Conservation (phyloP, 2,888 invertebrate species). For the Stegana nigrithorax region DNA sequence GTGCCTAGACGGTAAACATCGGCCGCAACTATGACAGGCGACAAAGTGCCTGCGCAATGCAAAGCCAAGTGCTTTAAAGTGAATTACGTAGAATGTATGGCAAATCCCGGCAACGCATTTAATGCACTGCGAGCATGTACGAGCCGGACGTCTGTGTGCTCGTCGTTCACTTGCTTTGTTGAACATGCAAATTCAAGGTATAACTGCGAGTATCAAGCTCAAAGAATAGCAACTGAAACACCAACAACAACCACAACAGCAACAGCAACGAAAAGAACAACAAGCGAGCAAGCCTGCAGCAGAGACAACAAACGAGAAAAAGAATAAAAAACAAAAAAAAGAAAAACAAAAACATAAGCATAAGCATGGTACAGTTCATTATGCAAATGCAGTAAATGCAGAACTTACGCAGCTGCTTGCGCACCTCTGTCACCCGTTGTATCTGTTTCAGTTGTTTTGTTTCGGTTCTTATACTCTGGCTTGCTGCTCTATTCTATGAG, state of each 20-base stretch:
- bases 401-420: conserved; percentile 26
- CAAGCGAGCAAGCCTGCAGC: too few relatives aligned
- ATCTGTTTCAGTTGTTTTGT: too few relatives aligned
- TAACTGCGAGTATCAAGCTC: too few relatives aligned
- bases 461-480: background rate
- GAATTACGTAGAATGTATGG: too few relatives aligned
- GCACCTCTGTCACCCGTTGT: background rate
- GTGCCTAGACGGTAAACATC: too few relatives aligned
- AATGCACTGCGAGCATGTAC: too few relatives aligned
- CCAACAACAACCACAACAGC: background rate
- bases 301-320: background rate
- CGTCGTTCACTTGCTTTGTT: background rate
- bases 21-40: too few relatives aligned
- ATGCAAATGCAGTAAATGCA: conserved; percentile 55
- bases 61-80: too few relatives aligned
- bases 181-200: conserved; percentile 4
- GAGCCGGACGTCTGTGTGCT: too few relatives aligned
- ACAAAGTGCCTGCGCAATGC: too few relatives aligned
- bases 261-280: background rate
- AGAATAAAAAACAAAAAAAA: background rate
- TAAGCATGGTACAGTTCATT: conserved; percentile 46
- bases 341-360: conserved; percentile 25
- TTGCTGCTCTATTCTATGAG: conserved; percentile 44
- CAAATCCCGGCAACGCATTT: too few relatives aligned
- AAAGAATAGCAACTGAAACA: too few relatives aligned